phyloP scores from a whole-genome alignment of 2,888 invertebrate genomes.

The Tribolium freemani region DNA sequence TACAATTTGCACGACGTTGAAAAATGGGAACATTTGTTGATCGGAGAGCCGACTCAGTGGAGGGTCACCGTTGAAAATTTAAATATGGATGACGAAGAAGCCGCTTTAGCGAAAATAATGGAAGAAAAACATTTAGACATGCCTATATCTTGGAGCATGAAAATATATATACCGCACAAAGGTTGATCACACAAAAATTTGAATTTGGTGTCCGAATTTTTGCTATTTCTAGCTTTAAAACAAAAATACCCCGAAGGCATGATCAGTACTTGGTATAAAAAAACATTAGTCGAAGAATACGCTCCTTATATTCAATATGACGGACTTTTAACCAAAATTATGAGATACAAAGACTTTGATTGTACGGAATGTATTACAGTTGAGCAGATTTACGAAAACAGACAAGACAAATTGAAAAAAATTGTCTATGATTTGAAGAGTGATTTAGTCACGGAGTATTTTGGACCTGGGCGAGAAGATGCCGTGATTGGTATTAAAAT shows the following conservation, averaged over 20 bases:
- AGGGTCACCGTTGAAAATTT: constrained; percentile 62
- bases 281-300: constrained; percentile 81
- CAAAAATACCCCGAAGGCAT: constrained; percentile 78
- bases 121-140: constrained; percentile 83
- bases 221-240: constrained; percentile 49
- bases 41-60: constrained; percentile 76
- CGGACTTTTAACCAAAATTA: constrained; percentile 78
- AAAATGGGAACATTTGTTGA: constrained; percentile 82
- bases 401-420: constrained; percentile 75
- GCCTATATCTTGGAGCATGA: constrained; percentile 82
- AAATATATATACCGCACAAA: constrained; percentile 74
- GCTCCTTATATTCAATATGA: constrained; percentile 82
- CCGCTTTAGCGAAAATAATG: constrained; percentile 67
- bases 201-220: constrained; percentile 33
- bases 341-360: constrained; percentile 74
- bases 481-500: constrained; percentile 73
- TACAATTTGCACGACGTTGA: constrained; percentile 75
- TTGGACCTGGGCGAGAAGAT: constrained; percentile 78
- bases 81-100: constrained; percentile 70
- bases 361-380: constrained; percentile 67
- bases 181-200: constrained; percentile 63
- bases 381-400: constrained; percentile 76
- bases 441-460: constrained; percentile 73
- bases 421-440: constrained; percentile 71
- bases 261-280: constrained; percentile 79